These are phyloP conservation scores for Melanostoma scalare DNA, from an alignment of 2,888 invertebrate genomes.

Conservation along the genomic window DNA sequence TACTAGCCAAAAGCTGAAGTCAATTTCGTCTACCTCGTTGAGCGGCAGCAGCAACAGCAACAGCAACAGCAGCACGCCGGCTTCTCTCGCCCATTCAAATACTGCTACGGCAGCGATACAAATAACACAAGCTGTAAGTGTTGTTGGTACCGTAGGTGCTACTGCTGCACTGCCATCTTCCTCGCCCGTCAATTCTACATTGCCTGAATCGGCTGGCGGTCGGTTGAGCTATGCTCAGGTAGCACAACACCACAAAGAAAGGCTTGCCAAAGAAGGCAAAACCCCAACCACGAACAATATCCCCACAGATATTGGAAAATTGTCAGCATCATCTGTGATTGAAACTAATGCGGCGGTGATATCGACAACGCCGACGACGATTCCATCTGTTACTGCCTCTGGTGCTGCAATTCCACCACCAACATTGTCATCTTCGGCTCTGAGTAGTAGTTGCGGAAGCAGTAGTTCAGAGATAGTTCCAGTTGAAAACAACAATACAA, in stretches of 20 bases:
- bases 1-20: conserved; percentile 77
- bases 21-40: conserved; percentile 76
- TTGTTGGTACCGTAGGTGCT: conserved; percentile 62
- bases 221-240: conserved; percentile 87
- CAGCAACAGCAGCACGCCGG: conserved; percentile 43
- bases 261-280: conserved; percentile 74
- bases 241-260: conserved; percentile 85
- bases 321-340: conserved; percentile 37
- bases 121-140: conserved; percentile 41
- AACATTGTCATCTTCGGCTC: conserved; percentile 46
- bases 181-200: conserved; percentile 52
- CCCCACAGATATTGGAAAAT: conserved; percentile 32
- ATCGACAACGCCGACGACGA: conserved; percentile 19
- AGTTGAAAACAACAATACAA: conserved; percentile 60
- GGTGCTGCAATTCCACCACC: conserved; percentile 42
- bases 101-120: conserved; percentile 55
- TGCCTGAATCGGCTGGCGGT: conserved; percentile 70
- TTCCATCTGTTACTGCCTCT: conserved; percentile 44
- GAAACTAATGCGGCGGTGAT: conserved; percentile 35
- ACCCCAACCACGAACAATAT: conserved; percentile 31
- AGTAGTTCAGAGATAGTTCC: conserved; percentile 41
- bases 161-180: conserved; percentile 69
- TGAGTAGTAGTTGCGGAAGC: conserved; percentile 40
- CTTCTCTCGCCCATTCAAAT: conserved; percentile 39
- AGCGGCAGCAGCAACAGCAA: conserved; percentile 73